These are phyloP conservation scores for Corvus cornix DNA, from an alignment of 2,113 vertebrate genomes.

Conservation along the genomic window DNA sequence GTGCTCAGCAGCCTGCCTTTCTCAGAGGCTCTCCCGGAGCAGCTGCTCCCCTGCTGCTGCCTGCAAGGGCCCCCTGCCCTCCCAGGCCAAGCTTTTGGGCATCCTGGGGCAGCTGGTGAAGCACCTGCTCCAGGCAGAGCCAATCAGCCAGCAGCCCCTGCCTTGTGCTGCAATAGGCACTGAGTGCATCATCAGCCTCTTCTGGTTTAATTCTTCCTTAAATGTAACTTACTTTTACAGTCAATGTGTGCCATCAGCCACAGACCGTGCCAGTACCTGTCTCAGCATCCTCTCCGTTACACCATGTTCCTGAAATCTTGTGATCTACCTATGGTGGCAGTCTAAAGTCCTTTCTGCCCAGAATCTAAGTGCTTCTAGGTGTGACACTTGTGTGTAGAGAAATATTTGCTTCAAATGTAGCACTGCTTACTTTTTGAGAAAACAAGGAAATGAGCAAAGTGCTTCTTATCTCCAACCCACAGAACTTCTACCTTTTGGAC, in stretches of 20 bases:
- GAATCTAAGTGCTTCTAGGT: background rate
- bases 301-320: background rate
- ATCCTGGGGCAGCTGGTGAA: background rate
- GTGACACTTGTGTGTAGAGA: background rate
- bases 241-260: background rate
- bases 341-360: background rate
- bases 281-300: background rate
- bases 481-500: background rate
- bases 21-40: rapidly evolving
- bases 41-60: background rate
- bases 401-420: background rate
- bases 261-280: too few relatives aligned
- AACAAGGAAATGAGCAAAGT: background rate
- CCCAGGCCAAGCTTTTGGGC: background rate
- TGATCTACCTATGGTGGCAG: rapidly evolving
- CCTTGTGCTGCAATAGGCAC: rapidly evolving
- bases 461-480: background rate
- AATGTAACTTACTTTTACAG: background rate
- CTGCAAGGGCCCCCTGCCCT: rapidly evolving
- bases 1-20: background rate
- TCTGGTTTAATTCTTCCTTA: background rate
- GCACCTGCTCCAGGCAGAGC: background rate
- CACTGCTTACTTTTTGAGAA: background rate
- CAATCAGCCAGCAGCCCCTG: background rate
- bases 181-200: background rate